A percentile compares a stretch with the other conserved stretches of the same genome.
Conservation (phyloP, 2,797 vertebrate species). For the Leptodactylus fallax region DNA sequence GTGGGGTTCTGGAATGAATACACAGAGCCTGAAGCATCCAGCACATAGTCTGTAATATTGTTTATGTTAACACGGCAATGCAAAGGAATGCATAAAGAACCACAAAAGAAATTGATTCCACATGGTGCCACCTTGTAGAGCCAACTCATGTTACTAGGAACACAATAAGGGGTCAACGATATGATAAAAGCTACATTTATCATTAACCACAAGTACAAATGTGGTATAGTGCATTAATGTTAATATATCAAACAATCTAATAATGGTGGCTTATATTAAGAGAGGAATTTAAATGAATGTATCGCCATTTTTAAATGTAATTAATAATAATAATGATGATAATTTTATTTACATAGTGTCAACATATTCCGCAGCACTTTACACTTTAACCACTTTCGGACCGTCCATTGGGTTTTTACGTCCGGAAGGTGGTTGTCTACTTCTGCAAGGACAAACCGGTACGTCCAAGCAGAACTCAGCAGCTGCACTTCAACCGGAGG, state of each 20-base stretch:
- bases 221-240: background rate
- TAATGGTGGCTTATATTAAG: background rate
- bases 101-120: conserved; percentile 61
- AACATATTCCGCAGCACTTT: too few relatives aligned
- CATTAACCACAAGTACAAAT: conserved; percentile 17
- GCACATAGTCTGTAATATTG: conserved; percentile 58
- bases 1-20: conserved; percentile 52
- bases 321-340: too few relatives aligned
- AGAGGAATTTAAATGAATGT: too few relatives aligned
- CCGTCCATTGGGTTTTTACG: too few relatives aligned
- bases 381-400: too few relatives aligned
- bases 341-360: too few relatives aligned
- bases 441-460: too few relatives aligned
- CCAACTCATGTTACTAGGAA: conserved; percentile 27
- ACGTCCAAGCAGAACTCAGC: too few relatives aligned
- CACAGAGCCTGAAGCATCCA: conserved; percentile 55
- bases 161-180: background rate
- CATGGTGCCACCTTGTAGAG: conserved; percentile 56
- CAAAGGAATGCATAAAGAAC: conserved; percentile 60
- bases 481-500: too few relatives aligned
- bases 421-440: too few relatives aligned
- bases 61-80: conserved; percentile 59
- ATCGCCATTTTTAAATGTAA: too few relatives aligned
- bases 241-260: background rate
- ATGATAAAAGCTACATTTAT: conserved; percentile 37